A percentile compares a stretch with the other conserved stretches of the same genome.
These are phyloP conservation scores for Mythimna loreyi DNA, from an alignment of 2,888 invertebrate species.

Conservation along the genomic window DNA sequence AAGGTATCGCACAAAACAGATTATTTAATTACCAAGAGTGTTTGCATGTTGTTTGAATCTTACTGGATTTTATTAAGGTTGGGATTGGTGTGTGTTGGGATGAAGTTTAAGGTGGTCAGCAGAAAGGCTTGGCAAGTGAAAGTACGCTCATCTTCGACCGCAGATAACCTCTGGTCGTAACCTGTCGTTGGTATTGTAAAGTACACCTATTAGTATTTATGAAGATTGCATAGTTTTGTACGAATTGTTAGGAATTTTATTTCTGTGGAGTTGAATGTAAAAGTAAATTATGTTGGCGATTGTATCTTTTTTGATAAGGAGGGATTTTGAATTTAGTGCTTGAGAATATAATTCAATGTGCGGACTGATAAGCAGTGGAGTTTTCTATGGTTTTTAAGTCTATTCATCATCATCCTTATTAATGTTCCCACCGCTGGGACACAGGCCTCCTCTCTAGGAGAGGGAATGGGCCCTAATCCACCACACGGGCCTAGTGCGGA, in stretches of 20 bases:
- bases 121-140: slow-evolving; percentile 80
- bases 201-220: slow-evolving; percentile 80
- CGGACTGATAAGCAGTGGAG: too few species aligned
- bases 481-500: too few species aligned
- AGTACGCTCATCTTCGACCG: slow-evolving; percentile 86
- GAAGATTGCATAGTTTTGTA: slow-evolving; percentile 65
- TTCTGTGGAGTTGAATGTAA: slow-evolving; percentile 41
- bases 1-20: slow-evolving; percentile 66
- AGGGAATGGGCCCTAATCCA: too few species aligned
- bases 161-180: slow-evolving; percentile 85
- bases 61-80: not conserved
- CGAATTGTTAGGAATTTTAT: slow-evolving; percentile 57
- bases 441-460: too few species aligned
- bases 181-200: slow-evolving; percentile 85
- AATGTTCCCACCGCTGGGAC: too few species aligned
- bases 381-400: too few species aligned
- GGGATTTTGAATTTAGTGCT: slow-evolving; percentile 6
- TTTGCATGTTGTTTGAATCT: slow-evolving; percentile 25
- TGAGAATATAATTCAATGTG: too few species aligned
- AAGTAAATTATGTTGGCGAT: slow-evolving; percentile 39
- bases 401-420: too few species aligned
- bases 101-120: slow-evolving; percentile 40
- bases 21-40: slow-evolving; percentile 64
- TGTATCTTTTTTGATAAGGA: slow-evolving; percentile 4
- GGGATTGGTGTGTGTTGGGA: slow-evolving; percentile 27